Percentiles rank a stretch among this genome's conserved stretches.
Evolutionary conservation across 2,888 invertebrate species (phyloP).

Genomic region (Sesia bembeciformis): DNA sequence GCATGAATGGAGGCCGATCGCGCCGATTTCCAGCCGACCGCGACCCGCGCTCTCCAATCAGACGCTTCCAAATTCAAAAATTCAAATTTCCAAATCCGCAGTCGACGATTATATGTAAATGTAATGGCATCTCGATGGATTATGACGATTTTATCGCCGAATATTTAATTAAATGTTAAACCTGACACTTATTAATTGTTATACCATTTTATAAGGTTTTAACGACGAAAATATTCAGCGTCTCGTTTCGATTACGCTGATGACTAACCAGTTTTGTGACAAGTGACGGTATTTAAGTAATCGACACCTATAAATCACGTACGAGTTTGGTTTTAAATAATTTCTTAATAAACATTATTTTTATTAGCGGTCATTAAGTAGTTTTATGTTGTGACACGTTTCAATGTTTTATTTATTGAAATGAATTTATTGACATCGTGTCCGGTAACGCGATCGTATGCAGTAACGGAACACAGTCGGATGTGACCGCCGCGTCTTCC

Average conservation of each 20-base stretch:
- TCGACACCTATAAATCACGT: slow-evolving; percentile 45
- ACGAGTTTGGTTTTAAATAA: slow-evolving; percentile 1
- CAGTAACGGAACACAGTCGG: slow-evolving; percentile 63
- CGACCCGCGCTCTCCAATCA: not conserved
- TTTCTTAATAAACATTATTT: slow-evolving; percentile 1
- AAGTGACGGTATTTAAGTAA: slow-evolving; percentile 50
- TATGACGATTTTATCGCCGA: slow-evolving; percentile 39
- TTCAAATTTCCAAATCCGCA: slow-evolving; percentile 7
- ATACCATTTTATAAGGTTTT: slow-evolving; percentile 43
- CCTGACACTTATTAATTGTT: slow-evolving; percentile 58
- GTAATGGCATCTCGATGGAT: slow-evolving; percentile 10
- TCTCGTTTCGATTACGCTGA: slow-evolving; percentile 28
- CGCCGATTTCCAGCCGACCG: too few species aligned
- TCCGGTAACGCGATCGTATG: slow-evolving; percentile 42
- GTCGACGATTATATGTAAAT: slow-evolving; percentile 9
- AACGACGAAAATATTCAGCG: slow-evolving; percentile 43
- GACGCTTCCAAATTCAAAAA: slow-evolving; percentile 8
- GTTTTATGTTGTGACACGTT: not conserved
- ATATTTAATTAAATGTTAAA: slow-evolving; percentile 56
- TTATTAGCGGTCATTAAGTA: not conserved
- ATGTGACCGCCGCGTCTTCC: slow-evolving; percentile 72
- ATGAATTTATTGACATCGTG: slow-evolving; percentile 25
- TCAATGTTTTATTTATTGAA: slow-evolving; percentile 3
- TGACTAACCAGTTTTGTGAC: slow-evolving; percentile 45
- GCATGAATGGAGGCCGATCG: too few species aligned